Conservation (phyloP, 92 coral and sea anemone species). For the Isaurus tuberculatus region DNA sequence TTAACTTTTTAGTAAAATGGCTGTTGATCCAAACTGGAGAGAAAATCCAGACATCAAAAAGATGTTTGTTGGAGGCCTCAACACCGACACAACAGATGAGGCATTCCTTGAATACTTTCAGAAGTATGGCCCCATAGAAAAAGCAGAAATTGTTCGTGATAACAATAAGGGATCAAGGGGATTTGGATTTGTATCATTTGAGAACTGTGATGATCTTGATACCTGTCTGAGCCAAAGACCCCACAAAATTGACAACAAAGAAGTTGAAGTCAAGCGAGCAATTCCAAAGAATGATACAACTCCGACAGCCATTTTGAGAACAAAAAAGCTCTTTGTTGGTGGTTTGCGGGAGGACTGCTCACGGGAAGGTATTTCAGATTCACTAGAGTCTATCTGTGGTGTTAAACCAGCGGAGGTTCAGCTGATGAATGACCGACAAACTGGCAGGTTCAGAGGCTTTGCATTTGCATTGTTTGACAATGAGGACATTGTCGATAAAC, state of each 20-base stretch:
- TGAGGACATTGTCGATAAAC: conserved; percentile 93
- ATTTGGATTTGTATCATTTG: conserved; percentile 71
- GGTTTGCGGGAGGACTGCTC: conserved; percentile 80
- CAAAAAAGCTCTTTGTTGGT: conserved; percentile 94
- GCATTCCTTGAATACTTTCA: conserved; percentile 56
- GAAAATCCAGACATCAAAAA: conserved; percentile 75
- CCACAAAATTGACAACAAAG: conserved; percentile 76
- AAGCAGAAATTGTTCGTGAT: conserved; percentile 51
- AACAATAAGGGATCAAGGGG: conserved; percentile 61
- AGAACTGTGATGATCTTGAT: conserved; percentile 62
- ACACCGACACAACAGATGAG: conserved; percentile 53
- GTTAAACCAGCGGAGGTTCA: conserved; percentile 65
- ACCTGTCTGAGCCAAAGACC: conserved; percentile 59
- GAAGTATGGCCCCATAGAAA: conserved; percentile 65
- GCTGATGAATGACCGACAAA: conserved; percentile 58
- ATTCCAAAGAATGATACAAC: conserved; percentile 91
- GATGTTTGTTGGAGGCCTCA: conserved; percentile 73
- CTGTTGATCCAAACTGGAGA: conserved; percentile 69
- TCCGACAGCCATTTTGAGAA: conserved; percentile 76
- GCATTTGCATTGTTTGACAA: conserved; percentile 72
- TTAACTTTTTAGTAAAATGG: conserved; percentile 38
- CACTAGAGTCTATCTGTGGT: conserved; percentile 68
- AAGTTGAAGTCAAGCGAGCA: conserved; percentile 82
- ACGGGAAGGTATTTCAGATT: conserved; percentile 71
- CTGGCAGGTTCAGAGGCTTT: conserved; percentile 69